Evolutionary conservation across 2,113 vertebrate genomes (phyloP).

Genomic region (Ardeotis arabs): DNA sequence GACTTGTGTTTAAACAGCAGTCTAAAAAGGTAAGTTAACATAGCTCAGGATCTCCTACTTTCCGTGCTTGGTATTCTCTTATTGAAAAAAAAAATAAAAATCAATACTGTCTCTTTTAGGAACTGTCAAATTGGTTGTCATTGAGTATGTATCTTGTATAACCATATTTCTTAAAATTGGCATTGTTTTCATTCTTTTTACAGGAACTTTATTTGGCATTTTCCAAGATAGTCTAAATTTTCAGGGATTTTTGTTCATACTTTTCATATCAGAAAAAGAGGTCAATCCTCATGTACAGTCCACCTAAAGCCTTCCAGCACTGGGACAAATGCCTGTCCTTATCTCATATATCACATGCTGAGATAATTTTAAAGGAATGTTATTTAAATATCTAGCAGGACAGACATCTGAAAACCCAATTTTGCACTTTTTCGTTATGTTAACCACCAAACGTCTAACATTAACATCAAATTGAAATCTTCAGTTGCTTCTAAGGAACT

Average conservation of each 20-base stretch:
- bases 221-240: not conserved
- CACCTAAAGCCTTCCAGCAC: not conserved
- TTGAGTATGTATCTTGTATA: not conserved
- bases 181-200: not conserved
- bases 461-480: not conserved
- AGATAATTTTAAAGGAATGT: not conserved
- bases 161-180: not conserved
- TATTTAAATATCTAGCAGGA: not conserved
- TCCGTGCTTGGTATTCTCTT: not conserved
- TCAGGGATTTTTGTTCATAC: not conserved
- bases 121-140: not conserved
- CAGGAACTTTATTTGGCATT: not conserved
- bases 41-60: not conserved
- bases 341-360: not conserved
- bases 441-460: not conserved
- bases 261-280: not conserved
- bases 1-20: not conserved
- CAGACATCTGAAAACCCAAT: not conserved
- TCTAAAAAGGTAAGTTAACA: not conserved
- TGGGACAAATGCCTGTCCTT: not conserved
- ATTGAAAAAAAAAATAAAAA: not conserved
- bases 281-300: not conserved
- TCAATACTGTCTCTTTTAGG: not conserved
- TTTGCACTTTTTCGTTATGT: not conserved
- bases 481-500: not conserved